These are phyloP conservation scores for Poeciliopsis presidionis DNA, from an alignment of 2,797 vertebrate genomes.

Conservation along the genomic window DNA sequence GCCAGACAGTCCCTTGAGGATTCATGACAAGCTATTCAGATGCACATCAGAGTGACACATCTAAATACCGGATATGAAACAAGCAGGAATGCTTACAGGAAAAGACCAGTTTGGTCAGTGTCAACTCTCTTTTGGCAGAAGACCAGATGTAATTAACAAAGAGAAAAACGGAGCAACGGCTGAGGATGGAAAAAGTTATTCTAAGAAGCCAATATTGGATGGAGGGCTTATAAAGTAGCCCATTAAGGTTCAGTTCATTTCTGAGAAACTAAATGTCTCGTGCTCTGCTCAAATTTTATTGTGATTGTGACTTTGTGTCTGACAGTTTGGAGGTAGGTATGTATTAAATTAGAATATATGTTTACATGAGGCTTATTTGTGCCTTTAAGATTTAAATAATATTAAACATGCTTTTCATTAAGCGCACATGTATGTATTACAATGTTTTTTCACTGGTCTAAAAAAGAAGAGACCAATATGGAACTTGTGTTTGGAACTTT, in stretches of 20 bases:
- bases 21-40: slow-evolving; percentile 42
- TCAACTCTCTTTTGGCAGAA: slow-evolving; percentile 52
- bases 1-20: slow-evolving; percentile 11
- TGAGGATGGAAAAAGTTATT: background rate
- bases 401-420: background rate
- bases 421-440: background rate
- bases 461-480: background rate
- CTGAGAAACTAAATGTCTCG: background rate
- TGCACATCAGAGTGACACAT: slow-evolving; percentile 43
- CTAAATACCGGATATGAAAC: slow-evolving; percentile 39
- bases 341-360: background rate
- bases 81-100: slow-evolving; percentile 67
- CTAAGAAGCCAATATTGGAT: slow-evolving; percentile 4
- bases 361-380: background rate
- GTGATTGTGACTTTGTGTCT: slow-evolving; percentile 24
- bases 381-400: background rate
- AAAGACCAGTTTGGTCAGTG: slow-evolving; percentile 61
- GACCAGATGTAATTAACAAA: slow-evolving; percentile 32
- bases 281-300: slow-evolving; percentile 26
- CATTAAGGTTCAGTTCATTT: background rate
- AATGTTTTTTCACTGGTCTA: background rate
- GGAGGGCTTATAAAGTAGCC: background rate
- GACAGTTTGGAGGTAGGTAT: slow-evolving; percentile 2
- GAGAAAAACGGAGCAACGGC: background rate
- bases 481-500: background rate